Evolutionary conservation across 2,113 vertebrate species (phyloP).

Genomic region (Herpailurus yagouaroundi): DNA sequence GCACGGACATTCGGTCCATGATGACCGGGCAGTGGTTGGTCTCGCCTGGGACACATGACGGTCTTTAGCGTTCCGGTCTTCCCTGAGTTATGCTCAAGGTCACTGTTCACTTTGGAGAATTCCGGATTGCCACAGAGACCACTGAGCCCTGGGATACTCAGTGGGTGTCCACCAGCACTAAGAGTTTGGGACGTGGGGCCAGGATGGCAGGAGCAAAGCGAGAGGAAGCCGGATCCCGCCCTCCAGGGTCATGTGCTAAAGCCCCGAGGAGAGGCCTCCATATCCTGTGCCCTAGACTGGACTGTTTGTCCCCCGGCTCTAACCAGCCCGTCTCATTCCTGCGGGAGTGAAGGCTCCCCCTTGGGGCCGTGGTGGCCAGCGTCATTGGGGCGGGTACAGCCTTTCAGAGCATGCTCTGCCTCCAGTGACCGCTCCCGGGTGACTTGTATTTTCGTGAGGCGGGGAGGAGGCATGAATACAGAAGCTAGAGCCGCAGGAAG

Average conservation of each 20-base stretch:
- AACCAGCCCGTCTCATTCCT: not conserved
- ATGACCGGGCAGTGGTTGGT: not conserved
- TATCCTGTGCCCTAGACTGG: not conserved
- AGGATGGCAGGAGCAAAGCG: too few species aligned
- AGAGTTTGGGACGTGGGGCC: not conserved
- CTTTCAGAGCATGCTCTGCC: not conserved
- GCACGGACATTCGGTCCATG: not conserved
- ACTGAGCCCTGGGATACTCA: not conserved
- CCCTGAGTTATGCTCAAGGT: not conserved
- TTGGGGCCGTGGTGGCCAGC: not conserved
- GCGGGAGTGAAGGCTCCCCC: not conserved
- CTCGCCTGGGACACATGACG: not conserved
- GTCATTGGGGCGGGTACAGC: too few species aligned
- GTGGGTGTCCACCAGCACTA: not conserved
- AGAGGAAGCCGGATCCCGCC: not conserved
- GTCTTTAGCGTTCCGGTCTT: not conserved
- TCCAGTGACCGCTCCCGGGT: not conserved
- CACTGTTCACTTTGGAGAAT: not conserved
- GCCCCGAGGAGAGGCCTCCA: not conserved
- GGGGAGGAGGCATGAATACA: accelerated
- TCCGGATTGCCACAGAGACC: not conserved
- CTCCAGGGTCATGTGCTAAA: not conserved
- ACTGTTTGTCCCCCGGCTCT: not conserved
- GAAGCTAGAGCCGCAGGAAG: too few species aligned
- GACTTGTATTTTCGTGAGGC: not conserved